Percentiles rank a stretch among this genome's conserved stretches.
Conservation (phyloP, 2,797 vertebrate genomes). For the Peromyscus attwateri region DNA sequence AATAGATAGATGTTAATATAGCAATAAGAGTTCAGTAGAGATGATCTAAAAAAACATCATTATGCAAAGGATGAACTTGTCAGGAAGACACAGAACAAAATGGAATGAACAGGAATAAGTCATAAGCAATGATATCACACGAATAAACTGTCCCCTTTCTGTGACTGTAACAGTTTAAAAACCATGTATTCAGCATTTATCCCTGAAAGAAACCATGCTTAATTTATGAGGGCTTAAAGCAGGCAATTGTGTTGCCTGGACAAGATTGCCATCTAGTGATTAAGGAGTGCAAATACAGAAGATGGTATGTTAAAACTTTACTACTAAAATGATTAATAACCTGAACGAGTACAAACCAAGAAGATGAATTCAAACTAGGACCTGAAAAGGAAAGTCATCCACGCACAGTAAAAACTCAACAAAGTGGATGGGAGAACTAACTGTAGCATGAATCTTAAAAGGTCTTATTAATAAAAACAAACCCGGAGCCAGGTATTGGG, state of each 20-base stretch:
- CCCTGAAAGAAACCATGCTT: background rate
- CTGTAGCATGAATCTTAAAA: no score
- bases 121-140: background rate
- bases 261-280: conserved; percentile 73
- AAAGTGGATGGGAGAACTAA: background rate
- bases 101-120: background rate
- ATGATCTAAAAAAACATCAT: background rate
- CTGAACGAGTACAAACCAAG: background rate
- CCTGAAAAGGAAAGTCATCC: background rate
- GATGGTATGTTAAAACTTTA: background rate
- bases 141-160: background rate
- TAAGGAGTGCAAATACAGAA: background rate
- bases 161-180: background rate
- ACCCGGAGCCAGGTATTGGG: no score
- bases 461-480: no score
- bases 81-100: background rate
- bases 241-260: background rate
- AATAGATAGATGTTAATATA: background rate
- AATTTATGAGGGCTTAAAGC: background rate
- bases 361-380: background rate
- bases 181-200: background rate
- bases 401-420: background rate
- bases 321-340: background rate
- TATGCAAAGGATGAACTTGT: background rate
- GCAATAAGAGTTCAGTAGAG: background rate